Percentiles rank a stretch among this genome's conserved stretches.
phyloP scores from a whole-genome alignment of 2,888 invertebrate species.

The Adelognathus sp. region DNA sequence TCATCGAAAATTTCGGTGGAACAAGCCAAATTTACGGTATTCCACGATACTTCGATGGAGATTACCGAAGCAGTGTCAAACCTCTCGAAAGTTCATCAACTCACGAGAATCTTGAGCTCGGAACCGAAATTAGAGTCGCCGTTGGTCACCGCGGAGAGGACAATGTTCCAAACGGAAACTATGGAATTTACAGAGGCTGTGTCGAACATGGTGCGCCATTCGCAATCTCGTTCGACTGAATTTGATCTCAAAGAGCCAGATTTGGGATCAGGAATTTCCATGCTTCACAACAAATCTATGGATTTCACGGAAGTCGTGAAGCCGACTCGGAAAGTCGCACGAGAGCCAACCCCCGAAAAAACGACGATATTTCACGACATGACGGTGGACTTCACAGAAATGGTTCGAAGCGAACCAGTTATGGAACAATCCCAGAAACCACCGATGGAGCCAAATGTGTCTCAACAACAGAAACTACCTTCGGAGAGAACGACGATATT shows the following conservation, averaged over 20 bases:
- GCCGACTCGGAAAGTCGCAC: not conserved
- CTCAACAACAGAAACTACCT: too few relatives aligned
- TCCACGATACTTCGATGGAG: constrained; percentile 51
- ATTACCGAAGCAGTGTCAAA: constrained; percentile 45
- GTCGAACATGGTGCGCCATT: not conserved
- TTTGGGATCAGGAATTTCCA: not conserved
- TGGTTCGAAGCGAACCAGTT: not conserved
- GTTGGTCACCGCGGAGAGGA: not conserved
- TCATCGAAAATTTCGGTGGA: not conserved
- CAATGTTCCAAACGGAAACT: constrained; percentile 21
- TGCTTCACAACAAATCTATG: constrained; percentile 9
- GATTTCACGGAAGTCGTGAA: not conserved
- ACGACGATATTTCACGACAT: too few relatives aligned
- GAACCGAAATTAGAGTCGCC: not conserved
- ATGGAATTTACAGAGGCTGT: not conserved
- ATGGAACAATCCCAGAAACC: too few relatives aligned
- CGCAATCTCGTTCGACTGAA: not conserved
- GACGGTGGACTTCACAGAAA: too few relatives aligned
- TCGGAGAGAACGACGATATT: constrained; percentile 20
- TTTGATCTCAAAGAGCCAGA: not conserved
- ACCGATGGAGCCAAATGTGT: too few relatives aligned
- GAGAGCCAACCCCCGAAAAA: too few relatives aligned
- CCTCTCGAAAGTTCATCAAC: not conserved
- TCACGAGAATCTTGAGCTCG: not conserved
- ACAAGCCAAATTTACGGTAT: constrained; percentile 1